Base-by-base conservation (phyloP, 2,113 vertebrate genomes). In the Nannobrachium achirus region DNA sequence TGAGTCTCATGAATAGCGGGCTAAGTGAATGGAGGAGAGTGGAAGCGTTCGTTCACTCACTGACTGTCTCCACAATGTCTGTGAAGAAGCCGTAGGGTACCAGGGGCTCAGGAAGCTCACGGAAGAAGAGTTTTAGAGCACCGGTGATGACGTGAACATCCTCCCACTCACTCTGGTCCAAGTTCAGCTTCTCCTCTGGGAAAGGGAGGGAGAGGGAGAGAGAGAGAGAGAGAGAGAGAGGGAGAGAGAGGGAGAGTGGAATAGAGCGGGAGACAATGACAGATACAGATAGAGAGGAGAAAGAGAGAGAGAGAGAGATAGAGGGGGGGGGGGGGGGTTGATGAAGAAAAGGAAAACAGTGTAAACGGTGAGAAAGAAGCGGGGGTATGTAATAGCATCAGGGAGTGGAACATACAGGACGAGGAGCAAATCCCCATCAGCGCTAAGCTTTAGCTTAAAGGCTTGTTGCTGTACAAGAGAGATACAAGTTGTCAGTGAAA, bases 101-200 rank as follows among this genome's bases (percentile, higher is more conserved):
- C 16, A 98, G 84, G 1, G 96, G 96, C 81, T 98, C 94, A 0
- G 96, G 96, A 46, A 98, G 93, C 90, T 98, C 96, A 1, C 96
- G 92, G 50, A 98, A 93, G 80, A 98, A 97, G 62, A 98, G 94
- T 83, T 98, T 98, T 71, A 98, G 86, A 46, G 96, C 96, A 46
- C 96, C 95, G 0, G 95, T 96, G 86, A 98, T 84, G 73, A 96
- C 95, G 2, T 98, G 95, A 55, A 98, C 88, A 65, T 98, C 95
- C 42, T 96, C 95, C 96, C 96, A 98, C 67, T 95, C 92, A 0
- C 92, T 91, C 66, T 90, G 89, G 56, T 94, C 92, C 88, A 98
- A 90, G 86, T 95, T 93, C 85, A 98, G 79, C 72, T 91, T 94
- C 75, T 96, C 94, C 87, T 95, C 95, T 96, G 86, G 73, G 66